A percentile compares a stretch with the other conserved stretches of the same genome.
These are phyloP conservation scores for Nomada ruficornis DNA, from an alignment of 2,888 invertebrate species.

Conservation along the genomic window DNA sequence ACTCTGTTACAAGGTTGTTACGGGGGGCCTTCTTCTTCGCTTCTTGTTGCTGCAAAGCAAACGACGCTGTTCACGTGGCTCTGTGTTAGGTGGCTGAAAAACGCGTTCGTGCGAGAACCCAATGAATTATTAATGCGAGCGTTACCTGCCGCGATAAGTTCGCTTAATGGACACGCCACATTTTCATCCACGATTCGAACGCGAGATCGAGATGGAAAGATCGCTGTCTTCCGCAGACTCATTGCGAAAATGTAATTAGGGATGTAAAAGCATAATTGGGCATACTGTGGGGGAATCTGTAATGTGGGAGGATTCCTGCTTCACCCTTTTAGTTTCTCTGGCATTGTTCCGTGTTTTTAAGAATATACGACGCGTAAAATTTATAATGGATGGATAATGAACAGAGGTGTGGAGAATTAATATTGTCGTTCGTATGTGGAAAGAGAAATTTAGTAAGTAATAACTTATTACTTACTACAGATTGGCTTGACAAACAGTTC, in stretches of 20 bases:
- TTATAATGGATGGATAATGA: too few relatives aligned
- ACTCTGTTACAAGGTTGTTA: conserved; percentile 7
- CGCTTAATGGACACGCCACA: conserved; percentile 53
- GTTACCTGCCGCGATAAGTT: conserved; percentile 53
- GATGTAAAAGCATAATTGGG: not conserved
- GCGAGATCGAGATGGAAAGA: conserved; percentile 36
- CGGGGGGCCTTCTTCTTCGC: conserved; percentile 8
- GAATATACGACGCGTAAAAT: too few relatives aligned
- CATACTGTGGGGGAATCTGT: not conserved
- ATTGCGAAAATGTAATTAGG: conserved; percentile 41
- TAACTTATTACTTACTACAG: too few relatives aligned
- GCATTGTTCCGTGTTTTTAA: too few relatives aligned
- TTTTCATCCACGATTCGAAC: conserved; percentile 46
- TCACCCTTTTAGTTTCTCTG: too few relatives aligned
- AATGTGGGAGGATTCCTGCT: not conserved
- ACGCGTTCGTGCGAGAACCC: conserved; percentile 37
- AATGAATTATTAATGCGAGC: conserved; percentile 64
- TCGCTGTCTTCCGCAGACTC: conserved; percentile 26
- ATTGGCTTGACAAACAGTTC: too few relatives aligned
- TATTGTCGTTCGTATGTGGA: too few relatives aligned
- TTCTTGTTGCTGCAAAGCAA: not conserved
- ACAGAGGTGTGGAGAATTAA: too few relatives aligned
- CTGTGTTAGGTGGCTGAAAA: conserved; percentile 17
- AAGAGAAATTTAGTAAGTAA: too few relatives aligned
- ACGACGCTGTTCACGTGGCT: not conserved